Evolutionary conservation across 37 sponge, comb jelly and placozoan genomes (phyloP).

Genomic region (Spongilla lacustris): DNA sequence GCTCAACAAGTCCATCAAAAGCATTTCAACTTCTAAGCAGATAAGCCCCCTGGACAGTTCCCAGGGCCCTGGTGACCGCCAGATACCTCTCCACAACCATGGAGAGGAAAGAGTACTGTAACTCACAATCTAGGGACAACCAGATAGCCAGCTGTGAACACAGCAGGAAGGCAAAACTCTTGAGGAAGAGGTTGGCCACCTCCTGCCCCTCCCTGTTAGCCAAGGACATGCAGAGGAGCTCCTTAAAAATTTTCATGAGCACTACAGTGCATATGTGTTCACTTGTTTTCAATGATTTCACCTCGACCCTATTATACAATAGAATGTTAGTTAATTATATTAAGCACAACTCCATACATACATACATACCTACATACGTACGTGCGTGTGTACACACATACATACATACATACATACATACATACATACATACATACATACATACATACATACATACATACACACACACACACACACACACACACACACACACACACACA

Average conservation of each 20-base stretch:
- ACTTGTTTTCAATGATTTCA: too few relatives aligned
- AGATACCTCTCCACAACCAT: neutral
- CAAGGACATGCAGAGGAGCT: neutral
- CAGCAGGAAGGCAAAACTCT: neutral
- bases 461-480: neutral
- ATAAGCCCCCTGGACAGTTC: neutral
- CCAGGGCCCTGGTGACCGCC: neutral
- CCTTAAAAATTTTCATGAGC: neutral
- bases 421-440: neutral
- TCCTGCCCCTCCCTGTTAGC: neutral
- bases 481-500: neutral
- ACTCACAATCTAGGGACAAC: neutral
- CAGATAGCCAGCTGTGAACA: neutral
- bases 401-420: neutral
- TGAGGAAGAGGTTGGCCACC: neutral
- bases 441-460: neutral
- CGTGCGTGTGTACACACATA: neutral
- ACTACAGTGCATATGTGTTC: neutral
- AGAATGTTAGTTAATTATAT: too few relatives aligned
- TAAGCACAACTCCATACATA: too few relatives aligned
- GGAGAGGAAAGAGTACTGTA: neutral
- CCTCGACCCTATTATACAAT: too few relatives aligned
- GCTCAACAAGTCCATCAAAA: slow-evolving; percentile 90
- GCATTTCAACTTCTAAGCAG: too few relatives aligned
- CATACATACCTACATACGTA: too few relatives aligned